phyloP scores from a whole-genome alignment of 2,797 vertebrate species.

The Tapirus indicus region DNA sequence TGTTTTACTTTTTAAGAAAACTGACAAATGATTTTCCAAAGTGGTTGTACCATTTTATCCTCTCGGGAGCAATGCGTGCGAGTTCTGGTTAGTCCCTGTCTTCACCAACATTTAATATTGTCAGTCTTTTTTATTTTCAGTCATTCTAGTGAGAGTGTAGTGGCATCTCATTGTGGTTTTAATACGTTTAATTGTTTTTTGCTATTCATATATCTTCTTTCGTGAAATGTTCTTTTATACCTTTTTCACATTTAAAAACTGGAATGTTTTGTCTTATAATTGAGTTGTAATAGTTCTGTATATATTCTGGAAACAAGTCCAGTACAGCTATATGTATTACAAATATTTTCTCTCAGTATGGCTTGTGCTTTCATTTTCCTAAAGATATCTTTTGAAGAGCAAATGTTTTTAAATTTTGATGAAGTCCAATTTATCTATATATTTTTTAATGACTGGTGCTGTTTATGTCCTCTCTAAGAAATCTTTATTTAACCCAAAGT shows the following conservation, averaged over 20 bases:
- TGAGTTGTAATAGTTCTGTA: background rate
- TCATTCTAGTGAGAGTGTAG: background rate
- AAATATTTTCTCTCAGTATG: background rate
- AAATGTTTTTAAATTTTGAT: background rate
- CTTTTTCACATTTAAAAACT: background rate
- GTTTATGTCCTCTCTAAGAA: background rate
- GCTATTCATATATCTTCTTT: background rate
- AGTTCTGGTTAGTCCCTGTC: background rate
- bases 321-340: background rate
- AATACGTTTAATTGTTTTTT: background rate
- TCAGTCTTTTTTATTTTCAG: background rate
- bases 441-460: background rate
- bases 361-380: constrained; percentile 9
- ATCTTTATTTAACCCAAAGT: background rate
- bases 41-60: background rate
- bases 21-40: background rate
- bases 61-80: background rate
- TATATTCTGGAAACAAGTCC: background rate
- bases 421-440: background rate
- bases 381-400: constrained; percentile 12
- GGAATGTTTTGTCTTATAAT: background rate
- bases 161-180: background rate
- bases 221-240: background rate
- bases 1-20: background rate
- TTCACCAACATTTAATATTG: background rate